Percentiles rank a stretch among this genome's conserved stretches.
These are phyloP conservation scores for Stichopus chloronotus DNA, from an alignment of 35 echinoderm and acorn worm genomes.

Conservation along the genomic window DNA sequence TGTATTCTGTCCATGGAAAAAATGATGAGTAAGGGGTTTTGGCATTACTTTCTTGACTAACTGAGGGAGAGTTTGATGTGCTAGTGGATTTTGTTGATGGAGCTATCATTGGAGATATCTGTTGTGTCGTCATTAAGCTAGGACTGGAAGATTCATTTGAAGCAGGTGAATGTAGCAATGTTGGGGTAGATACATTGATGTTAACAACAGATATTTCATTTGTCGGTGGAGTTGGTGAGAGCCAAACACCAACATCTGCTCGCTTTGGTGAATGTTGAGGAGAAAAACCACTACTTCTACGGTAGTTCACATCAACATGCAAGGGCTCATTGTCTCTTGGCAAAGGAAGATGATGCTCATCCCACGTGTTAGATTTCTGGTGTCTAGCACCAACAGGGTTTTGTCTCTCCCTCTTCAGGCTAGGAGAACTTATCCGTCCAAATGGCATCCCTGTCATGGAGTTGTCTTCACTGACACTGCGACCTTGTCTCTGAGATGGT, in stretches of 20 bases:
- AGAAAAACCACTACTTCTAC: background rate
- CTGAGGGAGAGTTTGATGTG: background rate
- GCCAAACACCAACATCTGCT: slow-evolving; percentile 3
- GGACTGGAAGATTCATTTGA: background rate
- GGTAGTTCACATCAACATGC: background rate
- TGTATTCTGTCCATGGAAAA: background rate
- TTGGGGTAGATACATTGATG: background rate
- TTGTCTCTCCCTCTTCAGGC: background rate
- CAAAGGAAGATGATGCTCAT: background rate
- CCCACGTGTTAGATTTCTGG: background rate
- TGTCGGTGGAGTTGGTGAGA: background rate
- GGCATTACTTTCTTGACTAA: background rate
- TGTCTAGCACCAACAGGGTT: background rate
- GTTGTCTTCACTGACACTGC: slow-evolving; percentile 26
- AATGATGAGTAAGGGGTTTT: background rate
- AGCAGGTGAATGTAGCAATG: background rate
- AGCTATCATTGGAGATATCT: background rate
- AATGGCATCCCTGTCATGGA: background rate
- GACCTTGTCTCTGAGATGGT: background rate
- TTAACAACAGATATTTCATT: background rate
- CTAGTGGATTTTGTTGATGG: background rate
- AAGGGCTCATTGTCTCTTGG: background rate
- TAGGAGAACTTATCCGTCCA: background rate
- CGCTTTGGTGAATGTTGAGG: background rate
- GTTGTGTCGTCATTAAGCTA: slow-evolving; percentile 20